Evolutionary conservation across 2,797 vertebrate genomes (phyloP), one percentile per base, ranked within the genome.

Genomic region (Pristis pectinata): DNA sequence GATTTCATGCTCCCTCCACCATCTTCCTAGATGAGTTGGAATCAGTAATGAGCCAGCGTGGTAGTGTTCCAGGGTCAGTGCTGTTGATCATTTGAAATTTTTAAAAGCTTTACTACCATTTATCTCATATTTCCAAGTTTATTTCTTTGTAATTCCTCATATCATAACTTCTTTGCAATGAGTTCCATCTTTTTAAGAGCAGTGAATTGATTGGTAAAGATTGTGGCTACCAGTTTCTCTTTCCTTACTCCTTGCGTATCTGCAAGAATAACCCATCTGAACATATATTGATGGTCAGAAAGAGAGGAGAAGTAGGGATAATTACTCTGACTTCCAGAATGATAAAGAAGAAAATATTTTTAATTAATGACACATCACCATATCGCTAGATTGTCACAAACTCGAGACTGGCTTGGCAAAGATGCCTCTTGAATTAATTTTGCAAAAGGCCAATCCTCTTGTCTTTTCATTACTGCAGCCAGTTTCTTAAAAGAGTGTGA

Each of bases 1-100:
- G 98, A 95, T 99, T 98, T 95, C 98, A 99, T 0, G 98, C 99
- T 30, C 99, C 99, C 30, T 99, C 99, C 95, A 99, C 99, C 3
- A 98, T 99, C 96, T 99, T 99, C 96, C 96, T 99, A 97, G 99
- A 99, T 94, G 99, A 99, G 96, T 96, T 99, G 97, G 99, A 99
- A 96, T 99, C 99, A 0, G 98, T 99, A 95, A 99, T 99, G 98
- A 97, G 98, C 94, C 99, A 99, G 95, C 98, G 99, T 97, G 99
- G 98, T 96, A 96, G 95, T 19, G 95, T 95, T 95, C 95, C 96
- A 34, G 98, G 98, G 99, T 99, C 97, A 98, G 95, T 94, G 82
- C 15, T n/a, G 8, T 49, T 17, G 44, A 87, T 59, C 56, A 5
- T n/a, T 61, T 61, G n/a, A 61, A 13, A 89, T 37, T 59, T n/a